phyloP scores from a whole-genome alignment of 1,140 invertebrate species.

The Drosophila truncata region DNA sequence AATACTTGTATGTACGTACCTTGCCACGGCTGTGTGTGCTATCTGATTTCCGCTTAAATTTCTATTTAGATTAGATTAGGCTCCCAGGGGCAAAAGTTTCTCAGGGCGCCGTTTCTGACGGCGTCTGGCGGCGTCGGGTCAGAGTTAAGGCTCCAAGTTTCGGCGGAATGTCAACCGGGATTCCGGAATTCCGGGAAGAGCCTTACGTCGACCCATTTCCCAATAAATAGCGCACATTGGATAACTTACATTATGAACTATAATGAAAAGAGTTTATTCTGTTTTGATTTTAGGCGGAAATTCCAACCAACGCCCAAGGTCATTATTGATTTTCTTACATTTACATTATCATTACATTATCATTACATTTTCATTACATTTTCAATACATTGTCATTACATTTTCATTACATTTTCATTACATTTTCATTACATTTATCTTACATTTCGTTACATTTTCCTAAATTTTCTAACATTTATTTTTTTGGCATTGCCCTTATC shows the following conservation, averaged over 20 bases:
- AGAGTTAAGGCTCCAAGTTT: conserved; percentile 21
- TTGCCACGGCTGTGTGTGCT: conserved; percentile 13
- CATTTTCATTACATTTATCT: conserved; percentile 20
- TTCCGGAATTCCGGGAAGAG: conserved; percentile 15
- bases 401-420: conserved; percentile 19
- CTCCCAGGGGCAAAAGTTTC: conserved; percentile 14
- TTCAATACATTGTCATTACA: conserved; percentile 16
- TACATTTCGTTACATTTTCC: not conserved
- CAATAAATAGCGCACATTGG: conserved; percentile 30
- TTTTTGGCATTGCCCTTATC: conserved; percentile 45
- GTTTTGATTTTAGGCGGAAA: conserved; percentile 13
- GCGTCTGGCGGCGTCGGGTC: conserved; percentile 14
- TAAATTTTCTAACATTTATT: not conserved
- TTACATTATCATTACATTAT: conserved; percentile 12
- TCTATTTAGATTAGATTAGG: conserved; percentile 34
- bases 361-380: conserved; percentile 1
- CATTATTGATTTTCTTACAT: conserved; percentile 21
- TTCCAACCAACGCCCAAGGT: conserved; percentile 25
- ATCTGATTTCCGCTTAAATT: conserved; percentile 46
- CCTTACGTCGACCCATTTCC: not conserved
- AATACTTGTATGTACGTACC: not conserved
- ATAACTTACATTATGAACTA: conserved; percentile 11
- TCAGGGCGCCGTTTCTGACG: conserved; percentile 1
- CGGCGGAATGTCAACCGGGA: not conserved
- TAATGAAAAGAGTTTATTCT: conserved; percentile 27